Conservation (phyloP, 23 tunicate genomes). For the Oikopleura vanhoeffeni region DNA sequence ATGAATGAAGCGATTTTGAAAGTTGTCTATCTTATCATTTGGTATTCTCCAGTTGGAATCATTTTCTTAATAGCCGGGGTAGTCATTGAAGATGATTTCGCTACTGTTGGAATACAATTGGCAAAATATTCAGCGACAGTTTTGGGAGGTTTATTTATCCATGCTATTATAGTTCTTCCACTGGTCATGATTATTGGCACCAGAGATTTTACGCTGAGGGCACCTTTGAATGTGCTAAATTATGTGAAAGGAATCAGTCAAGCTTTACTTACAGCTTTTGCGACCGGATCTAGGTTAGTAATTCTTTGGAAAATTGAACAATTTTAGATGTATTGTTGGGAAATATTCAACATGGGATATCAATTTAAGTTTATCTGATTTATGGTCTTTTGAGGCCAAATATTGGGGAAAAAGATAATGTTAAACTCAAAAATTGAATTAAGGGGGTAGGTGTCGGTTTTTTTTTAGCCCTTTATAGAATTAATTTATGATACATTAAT, state of each 20-base stretch:
- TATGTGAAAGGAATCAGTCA: conserved; percentile 15
- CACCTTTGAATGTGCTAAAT: neutral
- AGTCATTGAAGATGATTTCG: neutral
- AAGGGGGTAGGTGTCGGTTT: too few relatives aligned
- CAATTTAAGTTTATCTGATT: too few relatives aligned
- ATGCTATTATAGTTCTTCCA: conserved; percentile 32
- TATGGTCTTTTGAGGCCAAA: too few relatives aligned
- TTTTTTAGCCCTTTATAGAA: too few relatives aligned
- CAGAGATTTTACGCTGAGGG: neutral
- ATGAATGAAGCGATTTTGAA: too few relatives aligned
- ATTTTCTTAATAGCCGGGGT: conserved; percentile 24
- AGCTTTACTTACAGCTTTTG: conserved; percentile 79
- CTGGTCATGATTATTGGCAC: conserved; percentile 20
- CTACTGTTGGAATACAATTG: neutral
- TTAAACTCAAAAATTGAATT: too few relatives aligned
- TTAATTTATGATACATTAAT: too few relatives aligned
- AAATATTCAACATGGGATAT: too few relatives aligned
- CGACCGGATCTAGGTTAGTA: conserved; percentile 69
- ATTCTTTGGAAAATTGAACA: too few relatives aligned
- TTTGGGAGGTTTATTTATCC: conserved; percentile 25
- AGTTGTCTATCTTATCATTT: neutral
- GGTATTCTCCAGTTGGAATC: conserved; percentile 51
- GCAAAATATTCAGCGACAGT: conserved; percentile 38
- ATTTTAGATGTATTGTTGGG: too few relatives aligned
- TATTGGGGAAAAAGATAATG: too few relatives aligned